Base-by-base conservation (phyloP, 2,797 vertebrate species). In the Micromesistius poutassou region DNA sequence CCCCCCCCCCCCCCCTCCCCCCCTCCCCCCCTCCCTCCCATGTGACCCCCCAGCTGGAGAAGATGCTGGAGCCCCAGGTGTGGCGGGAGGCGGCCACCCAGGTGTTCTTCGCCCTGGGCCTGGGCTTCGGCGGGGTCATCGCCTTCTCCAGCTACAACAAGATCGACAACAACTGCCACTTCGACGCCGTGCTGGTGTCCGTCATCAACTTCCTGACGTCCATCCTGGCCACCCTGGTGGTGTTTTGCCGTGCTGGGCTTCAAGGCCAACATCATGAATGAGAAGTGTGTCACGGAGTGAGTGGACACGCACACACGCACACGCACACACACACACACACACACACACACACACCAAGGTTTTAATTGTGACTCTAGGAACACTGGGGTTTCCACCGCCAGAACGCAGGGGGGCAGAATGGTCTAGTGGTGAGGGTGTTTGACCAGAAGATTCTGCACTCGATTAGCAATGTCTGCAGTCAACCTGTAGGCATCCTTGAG, bases 101-200 rank as follows among this genome's bases (percentile, higher is more conserved):
- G 90, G 97, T 98, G 36, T 98, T 98, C 93, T 98, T 98, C 0
- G 97, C 97, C 75, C 84, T 98, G 81, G 97, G 97, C 10, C 91
- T 98, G 84, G 97, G 97, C 4, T 98, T 98, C 0, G 97, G 97
- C 4, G 97, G 97, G 0, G 97, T 98, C 91, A 98, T 98, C 0
- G 97, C 97, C 78, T 98, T 98, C 93, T 98, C 97, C 87, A 98
- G 97, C 86, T 98, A 98, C 93, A 98, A 98, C 87, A 98, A 98
- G 85, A 96, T 96, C 68, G 96, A 98, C 89, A 98, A 98, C 92
- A 98, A 98, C 93, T 98, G 97, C 86, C 97, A 98, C 85, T 98
- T 98, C 1, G 97, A 98, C 0, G 97, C 97, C 0, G 95, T 96
- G 2, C 94, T 98, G 0, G 97, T 98, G 81, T 97, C 97, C 73